Evolutionary conservation across 2,888 invertebrate species (phyloP).

Genomic region (Euphydryas editha): DNA sequence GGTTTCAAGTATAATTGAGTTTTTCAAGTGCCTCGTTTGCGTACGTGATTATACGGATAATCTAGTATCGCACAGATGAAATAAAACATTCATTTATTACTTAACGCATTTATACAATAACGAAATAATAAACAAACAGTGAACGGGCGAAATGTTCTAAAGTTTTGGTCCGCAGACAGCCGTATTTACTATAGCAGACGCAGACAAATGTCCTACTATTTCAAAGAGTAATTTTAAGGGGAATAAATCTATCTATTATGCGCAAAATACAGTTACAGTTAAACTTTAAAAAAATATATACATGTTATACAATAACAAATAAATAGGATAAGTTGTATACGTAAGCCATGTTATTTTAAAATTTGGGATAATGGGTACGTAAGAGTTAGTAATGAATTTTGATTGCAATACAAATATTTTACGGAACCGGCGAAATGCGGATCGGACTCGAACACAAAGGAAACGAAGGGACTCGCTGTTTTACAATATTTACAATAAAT

Average conservation of each 20-base stretch:
- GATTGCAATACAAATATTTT: too few species aligned
- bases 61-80: constrained; percentile 7
- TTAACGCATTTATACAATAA: constrained; percentile 25
- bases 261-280: background rate
- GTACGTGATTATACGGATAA: background rate
- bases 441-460: too few species aligned
- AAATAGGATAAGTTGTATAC: too few species aligned
- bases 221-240: constrained; percentile 24
- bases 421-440: too few species aligned
- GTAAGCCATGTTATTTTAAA: too few species aligned
- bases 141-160: constrained; percentile 27
- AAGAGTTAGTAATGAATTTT: too few species aligned
- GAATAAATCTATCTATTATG: constrained; percentile 1
- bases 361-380: too few species aligned
- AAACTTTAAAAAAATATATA: background rate
- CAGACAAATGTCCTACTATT: constrained; percentile 26
- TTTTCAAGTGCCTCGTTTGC: background rate
- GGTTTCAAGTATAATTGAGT: background rate
- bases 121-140: constrained; percentile 26
- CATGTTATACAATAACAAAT: too few species aligned
- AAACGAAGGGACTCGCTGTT: too few species aligned
- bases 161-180: constrained; percentile 27
- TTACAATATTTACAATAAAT: too few species aligned
- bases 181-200: constrained; percentile 26
- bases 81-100: constrained; percentile 8